phyloP scores from a whole-genome alignment of 2,888 invertebrate species.

The Drosophila anceps region DNA sequence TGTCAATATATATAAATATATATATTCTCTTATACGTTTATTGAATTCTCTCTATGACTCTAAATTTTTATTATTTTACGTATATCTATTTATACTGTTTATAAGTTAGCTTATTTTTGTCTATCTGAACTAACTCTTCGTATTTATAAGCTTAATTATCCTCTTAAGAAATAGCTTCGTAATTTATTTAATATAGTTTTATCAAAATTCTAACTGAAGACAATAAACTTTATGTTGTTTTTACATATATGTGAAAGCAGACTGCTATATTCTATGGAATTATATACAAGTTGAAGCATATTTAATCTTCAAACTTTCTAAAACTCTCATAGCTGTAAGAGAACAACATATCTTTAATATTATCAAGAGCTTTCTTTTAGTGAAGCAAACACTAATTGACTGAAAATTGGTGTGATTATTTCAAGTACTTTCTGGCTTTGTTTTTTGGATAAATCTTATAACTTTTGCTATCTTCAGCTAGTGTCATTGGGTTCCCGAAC shows the following conservation, averaged over 20 bases:
- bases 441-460: background rate
- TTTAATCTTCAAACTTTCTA: background rate
- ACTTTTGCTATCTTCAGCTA: slow-evolving; percentile 14
- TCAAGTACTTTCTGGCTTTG: background rate
- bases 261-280: background rate
- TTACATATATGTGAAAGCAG: background rate
- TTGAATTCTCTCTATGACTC: too few species aligned
- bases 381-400: background rate
- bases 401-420: background rate
- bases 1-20: too few species aligned
- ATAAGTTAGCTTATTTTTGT: too few species aligned
- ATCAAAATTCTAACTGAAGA: background rate
- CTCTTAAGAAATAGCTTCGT: too few species aligned
- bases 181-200: too few species aligned
- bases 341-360: background rate
- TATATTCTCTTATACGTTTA: too few species aligned
- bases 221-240: background rate
- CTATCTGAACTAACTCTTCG: background rate
- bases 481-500: slow-evolving; percentile 36
- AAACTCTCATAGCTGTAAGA: background rate
- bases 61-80: too few species aligned
- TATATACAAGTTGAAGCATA: background rate
- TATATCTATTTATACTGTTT: background rate
- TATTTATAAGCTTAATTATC: too few species aligned
- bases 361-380: background rate